Evolutionary conservation across 2,888 invertebrate genomes (phyloP), one percentile per base, ranked within the genome.

Genomic region (Macaria notata): DNA sequence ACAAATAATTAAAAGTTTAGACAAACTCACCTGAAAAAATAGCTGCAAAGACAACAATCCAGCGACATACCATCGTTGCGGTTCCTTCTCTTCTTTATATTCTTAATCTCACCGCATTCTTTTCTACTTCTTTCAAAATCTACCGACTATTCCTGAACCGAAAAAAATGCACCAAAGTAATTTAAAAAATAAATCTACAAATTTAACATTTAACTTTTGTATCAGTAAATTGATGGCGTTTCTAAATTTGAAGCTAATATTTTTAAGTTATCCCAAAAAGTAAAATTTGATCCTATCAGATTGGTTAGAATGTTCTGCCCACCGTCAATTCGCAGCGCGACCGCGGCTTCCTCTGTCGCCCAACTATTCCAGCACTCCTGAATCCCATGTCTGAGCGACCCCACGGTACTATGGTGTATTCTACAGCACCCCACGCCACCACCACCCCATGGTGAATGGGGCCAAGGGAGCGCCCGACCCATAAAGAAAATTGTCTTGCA

Each of bases 401-500:
- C 71, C 68, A 66, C 4, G n/a, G 4, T 29, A 50, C 50, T 50
- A 9, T n/a, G 36, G 38, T 29, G 9, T 50, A 50, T 50, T 50
- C 50, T 50, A n/a, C 33, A 29, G 75, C 44, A 83, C 86, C 83
- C 86, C 83, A 84, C 50, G 79, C 83, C 86, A 83, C 86, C 83
- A 84, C 61, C 58, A 49, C 47, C 83, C 75, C 67, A 72, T 79
- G 81, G 82, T 80, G 70, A 87, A 85, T 83, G 84, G 84, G 89
- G 85, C 79, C 86, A 88, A 86, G 90, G 90, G 83, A 89, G 84
- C 89, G 83, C 88, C 82, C 81, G 67, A 66, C 79, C 78, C 78
- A 87, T 89, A 88, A 88, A 90, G 90, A 87, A 89, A 86, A 84
- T 83, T 76, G 86, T 88, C 90, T 90, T 86, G 74, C 71, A 72